Percentiles rank a stretch among this genome's conserved stretches.
phyloP scores from a whole-genome alignment of 1,140 invertebrate genomes.

The Oncopeltus fasciatus region DNA sequence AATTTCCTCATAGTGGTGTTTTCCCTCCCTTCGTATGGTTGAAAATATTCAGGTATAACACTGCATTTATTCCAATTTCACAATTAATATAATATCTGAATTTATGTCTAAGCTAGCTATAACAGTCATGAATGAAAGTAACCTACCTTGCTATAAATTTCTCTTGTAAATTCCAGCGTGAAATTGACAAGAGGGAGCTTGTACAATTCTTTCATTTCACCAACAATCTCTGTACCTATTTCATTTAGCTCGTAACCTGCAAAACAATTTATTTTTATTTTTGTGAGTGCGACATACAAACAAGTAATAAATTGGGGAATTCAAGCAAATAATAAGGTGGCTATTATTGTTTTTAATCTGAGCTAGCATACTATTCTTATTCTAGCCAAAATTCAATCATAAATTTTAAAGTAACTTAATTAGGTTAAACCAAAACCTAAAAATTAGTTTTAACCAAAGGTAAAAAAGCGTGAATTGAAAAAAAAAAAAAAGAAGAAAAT shows the following conservation, averaged over 20 bases:
- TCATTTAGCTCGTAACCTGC: slow-evolving; percentile 44
- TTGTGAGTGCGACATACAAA: neutral
- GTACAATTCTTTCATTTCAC: slow-evolving; percentile 49
- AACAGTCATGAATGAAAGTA: neutral
- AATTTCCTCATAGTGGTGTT: neutral
- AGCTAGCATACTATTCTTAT: too few species aligned
- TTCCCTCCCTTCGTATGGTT: neutral
- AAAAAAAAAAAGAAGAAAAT: too few species aligned
- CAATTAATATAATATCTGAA: neutral
- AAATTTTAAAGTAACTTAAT: too few species aligned
- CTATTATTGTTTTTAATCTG: too few species aligned
- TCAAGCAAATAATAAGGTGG: too few species aligned
- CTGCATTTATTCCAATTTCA: neutral
- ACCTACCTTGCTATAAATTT: slow-evolving; percentile 25
- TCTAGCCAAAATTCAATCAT: too few species aligned
- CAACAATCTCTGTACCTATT: slow-evolving; percentile 49
- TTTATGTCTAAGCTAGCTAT: neutral
- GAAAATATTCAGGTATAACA: neutral
- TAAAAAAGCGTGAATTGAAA: too few species aligned
- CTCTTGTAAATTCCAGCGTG: slow-evolving; percentile 31
- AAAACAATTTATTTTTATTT: slow-evolving; percentile 8
- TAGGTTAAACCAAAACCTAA: too few species aligned
- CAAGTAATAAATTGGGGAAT: too few species aligned
- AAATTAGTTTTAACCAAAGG: too few species aligned
- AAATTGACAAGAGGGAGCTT: slow-evolving; percentile 53